Evolutionary conservation across 2,797 vertebrate genomes (phyloP).

Genomic region (Staurois parvus): DNA sequence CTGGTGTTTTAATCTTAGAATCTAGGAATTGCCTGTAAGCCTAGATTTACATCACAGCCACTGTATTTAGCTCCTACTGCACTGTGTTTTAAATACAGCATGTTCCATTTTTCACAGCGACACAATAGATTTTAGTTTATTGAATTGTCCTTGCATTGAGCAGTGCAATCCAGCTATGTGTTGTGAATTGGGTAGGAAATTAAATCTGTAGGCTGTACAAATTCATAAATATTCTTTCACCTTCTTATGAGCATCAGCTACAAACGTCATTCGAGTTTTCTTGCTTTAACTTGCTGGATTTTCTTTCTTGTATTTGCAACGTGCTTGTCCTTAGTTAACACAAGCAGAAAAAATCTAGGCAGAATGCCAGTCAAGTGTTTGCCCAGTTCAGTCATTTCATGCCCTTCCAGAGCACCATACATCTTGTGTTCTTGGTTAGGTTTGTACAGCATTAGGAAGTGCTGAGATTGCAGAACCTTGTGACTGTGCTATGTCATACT

Average conservation of each 20-base stretch:
- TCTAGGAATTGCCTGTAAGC: too few relatives aligned
- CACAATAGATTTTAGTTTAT: too few relatives aligned
- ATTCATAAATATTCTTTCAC: background rate
- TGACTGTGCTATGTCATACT: slow-evolving; percentile 18
- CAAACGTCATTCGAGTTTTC: background rate
- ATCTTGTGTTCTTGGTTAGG: slow-evolving; percentile 2
- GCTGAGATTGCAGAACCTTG: background rate
- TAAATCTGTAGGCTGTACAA: too few relatives aligned
- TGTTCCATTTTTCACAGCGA: too few relatives aligned
- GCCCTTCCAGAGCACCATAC: background rate
- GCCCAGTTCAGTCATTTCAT: slow-evolving; percentile 42
- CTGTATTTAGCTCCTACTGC: too few relatives aligned
- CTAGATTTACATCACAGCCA: too few relatives aligned
- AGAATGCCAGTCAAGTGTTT: slow-evolving; percentile 26
- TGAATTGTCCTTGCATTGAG: too few relatives aligned
- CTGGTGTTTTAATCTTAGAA: too few relatives aligned
- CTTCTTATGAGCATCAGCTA: background rate
- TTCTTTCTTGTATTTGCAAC: background rate
- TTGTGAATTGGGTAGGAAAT: too few relatives aligned
- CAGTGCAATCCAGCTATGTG: too few relatives aligned
- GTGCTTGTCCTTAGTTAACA: slow-evolving; percentile 46
- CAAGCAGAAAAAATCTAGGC: slow-evolving; percentile 22
- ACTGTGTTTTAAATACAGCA: too few relatives aligned
- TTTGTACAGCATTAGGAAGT: background rate
- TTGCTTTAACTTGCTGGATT: background rate